Evolutionary conservation across 2,113 vertebrate species (phyloP), one percentile per base, ranked within the genome.

Genomic region (Grallaria varia): DNA sequence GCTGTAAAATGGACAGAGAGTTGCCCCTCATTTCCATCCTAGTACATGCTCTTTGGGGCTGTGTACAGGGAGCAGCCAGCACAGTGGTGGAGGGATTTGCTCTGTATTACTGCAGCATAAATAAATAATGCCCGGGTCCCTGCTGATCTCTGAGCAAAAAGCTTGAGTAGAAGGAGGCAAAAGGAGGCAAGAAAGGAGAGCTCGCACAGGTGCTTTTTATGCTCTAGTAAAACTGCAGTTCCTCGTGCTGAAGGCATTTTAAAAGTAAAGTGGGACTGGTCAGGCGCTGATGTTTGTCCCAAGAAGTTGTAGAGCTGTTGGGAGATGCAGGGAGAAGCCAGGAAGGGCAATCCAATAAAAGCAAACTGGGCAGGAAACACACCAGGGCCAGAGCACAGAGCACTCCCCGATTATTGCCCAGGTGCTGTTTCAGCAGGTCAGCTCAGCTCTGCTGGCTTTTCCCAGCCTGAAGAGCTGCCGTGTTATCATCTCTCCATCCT

Each of bases 111-210:
- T 77, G 76, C 84, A 56, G 40, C 4, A 77, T 80, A 49, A 83
- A 93, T 94, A 91, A 94, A 78, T 83, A 72, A 95, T 31, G 37
- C 59, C 21, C 92, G 60, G 77, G 31, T 49, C 92, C 68, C 81
- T 60, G 84, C 73, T 93, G 92, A 14, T 19, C 42, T 2, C 73
- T 27, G 59, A 91, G 84, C 77, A 86, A 81, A 93, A 91, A 80
- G 40, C 77, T 60, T 6, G 55, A 80, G 87, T 1, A 93, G 81
- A 24, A 73, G 47, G 8, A 28, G 60, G 82, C 74, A 49, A 78
- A 66, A 91, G 64, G 92, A 82, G 77, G 47, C 0, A 9, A 28
- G 64, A n/a, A 76, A 49, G 68, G 53, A 72, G 62, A 85, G 68
- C 67, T 73, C 27, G 12, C 45, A 8, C 53, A 52, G 68, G 59